Base-by-base conservation (phyloP, 2,113 vertebrate genomes). In the Canis aureus region DNA sequence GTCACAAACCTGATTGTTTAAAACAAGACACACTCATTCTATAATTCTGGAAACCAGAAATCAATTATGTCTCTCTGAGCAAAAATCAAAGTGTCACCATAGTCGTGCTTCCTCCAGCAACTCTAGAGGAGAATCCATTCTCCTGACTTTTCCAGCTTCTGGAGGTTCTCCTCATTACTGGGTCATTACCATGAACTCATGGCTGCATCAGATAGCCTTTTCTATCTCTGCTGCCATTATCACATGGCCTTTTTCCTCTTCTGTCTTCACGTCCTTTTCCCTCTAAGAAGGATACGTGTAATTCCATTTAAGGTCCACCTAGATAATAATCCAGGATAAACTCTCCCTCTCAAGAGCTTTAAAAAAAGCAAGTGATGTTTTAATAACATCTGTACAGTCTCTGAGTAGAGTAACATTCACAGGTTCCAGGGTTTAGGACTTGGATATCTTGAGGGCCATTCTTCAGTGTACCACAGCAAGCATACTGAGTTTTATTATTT, bases 11-110 rank as follows among this genome's bases (percentile, higher is more conserved):
- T 94, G 19, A 51, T 67, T 3, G 51, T 11, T 89, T 94, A 69
- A 91, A 95, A 80, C 13, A 94, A 76, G 1, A 49, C 22, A 78
- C 15, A 66, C 81, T 55, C 73, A 57, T 81, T 79, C 51, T 84
- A 64, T 0, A 49, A 35, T 94, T 98, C 43, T 87, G 1, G 22
- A 95, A 80, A 32, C 53, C 38, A 92, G 81, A 95, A 94, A 95
- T 92, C 69, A 20, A 29, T 43, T 74, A 53, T 79, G 27, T 17
- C 29, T 89, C 86, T 97, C 22, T 83, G 62, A 35, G 69, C 25
- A 51, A 94, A 85, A 94, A 88, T 64, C 20, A 91, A 51, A 38
- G 29, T 83, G 57, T 59, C 51, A 67, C 10, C 51, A 16, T 89
- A 64, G 12, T 64, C 53, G 5, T 94, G 73, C 69, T 88, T 38